A percentile compares a stretch with the other conserved stretches of the same genome.
Evolutionary conservation across 2,113 vertebrate genomes (phyloP).

Genomic region (Oreotragus oreotragus): DNA sequence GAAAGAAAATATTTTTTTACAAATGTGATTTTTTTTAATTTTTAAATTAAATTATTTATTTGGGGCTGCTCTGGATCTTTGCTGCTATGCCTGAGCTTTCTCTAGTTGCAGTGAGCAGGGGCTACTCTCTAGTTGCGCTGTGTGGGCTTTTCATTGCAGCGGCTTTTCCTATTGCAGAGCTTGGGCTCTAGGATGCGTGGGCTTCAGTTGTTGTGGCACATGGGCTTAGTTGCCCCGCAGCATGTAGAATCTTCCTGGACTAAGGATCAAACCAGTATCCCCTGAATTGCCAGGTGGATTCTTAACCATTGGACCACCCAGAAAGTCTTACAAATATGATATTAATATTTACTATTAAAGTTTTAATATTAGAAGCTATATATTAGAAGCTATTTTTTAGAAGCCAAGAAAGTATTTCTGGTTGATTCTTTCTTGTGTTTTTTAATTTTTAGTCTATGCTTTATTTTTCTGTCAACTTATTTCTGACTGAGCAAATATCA

Average conservation of each 20-base stretch:
- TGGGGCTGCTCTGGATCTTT: not conserved
- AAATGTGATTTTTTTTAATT: not conserved
- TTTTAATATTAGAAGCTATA: not conserved
- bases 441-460: not conserved
- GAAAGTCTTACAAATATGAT: not conserved
- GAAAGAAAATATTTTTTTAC: not conserved
- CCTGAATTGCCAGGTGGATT: not conserved
- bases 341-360: not conserved
- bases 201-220: not conserved
- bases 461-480: constrained; percentile 5
- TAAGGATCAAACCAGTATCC: not conserved
- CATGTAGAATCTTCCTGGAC: not conserved
- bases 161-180: not conserved
- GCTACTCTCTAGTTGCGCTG: not conserved
- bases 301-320: not conserved
- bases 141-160: not conserved
- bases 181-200: not conserved
- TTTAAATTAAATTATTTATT: not conserved
- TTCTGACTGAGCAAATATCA: not conserved
- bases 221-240: not conserved
- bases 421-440: not conserved
- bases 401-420: not conserved
- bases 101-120: not conserved
- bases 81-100: not conserved
- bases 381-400: not conserved